Base-by-base conservation (phyloP, 2,797 vertebrate species). In the Alcedo quadribrachys region DNA sequence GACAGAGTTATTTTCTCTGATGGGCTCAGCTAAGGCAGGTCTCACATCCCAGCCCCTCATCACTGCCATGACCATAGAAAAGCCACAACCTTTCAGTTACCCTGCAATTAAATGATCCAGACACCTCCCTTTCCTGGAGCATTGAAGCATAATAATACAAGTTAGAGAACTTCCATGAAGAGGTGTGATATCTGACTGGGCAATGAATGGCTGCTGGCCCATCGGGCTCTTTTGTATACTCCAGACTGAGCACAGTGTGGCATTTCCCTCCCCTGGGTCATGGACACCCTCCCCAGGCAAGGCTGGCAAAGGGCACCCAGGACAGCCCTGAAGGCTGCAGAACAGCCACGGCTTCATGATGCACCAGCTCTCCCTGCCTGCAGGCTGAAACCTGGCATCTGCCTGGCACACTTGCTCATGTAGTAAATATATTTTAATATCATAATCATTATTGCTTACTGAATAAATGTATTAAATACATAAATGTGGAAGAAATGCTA, bases 211-310 rank as follows among this genome's bases (percentile, higher is more conserved):
- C 9, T 37, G 8, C 22, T 7, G 9, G 46, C 22, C 48, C 61
- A 1, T 3, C 0, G 1, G 40, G 58, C 33, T 75, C 32, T 12
- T 68, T 13, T 0, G 0, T 2, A 21, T 11, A 51, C 79, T 54
- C 48, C 2, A 2, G 2, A 0, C 32, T 3, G 7, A 55, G 35
- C 46, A 11, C 9, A 11, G 48, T 0, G 28, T 37, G 14, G n/a
- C 43, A 35, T 35, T 20, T 24, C 61, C 40, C 45, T 54, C 35
- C 33, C 54, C 2, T 0, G 7, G 51, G 60, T 45, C 18, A 40
- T 11, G 2, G 0, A 3, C n/a, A 9, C 8, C 17, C 32, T 24
- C 9, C 19, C 45, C 0, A 0, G 27, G 37, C 48, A 70, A 54
- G 79, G 54, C 35, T 61, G 55, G 30, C 37, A 45, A 12, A 67